These are phyloP conservation scores for Bubalus kerabau DNA, from an alignment of 2,113 vertebrate species.

Conservation along the genomic window DNA sequence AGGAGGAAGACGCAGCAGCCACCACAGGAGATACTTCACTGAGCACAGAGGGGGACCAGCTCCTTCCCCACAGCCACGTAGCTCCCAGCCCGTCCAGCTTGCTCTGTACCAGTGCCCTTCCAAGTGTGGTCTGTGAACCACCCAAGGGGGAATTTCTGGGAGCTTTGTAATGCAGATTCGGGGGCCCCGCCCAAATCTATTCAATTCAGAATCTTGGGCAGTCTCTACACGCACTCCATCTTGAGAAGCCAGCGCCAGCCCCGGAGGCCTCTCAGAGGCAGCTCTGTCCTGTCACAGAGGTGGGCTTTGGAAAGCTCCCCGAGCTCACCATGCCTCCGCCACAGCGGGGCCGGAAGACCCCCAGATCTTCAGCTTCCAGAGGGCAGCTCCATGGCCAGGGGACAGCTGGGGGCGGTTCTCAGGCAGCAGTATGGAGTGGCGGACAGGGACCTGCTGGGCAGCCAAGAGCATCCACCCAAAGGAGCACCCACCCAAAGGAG, in stretches of 20 bases:
- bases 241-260: not conserved
- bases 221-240: rapidly evolving
- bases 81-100: rapidly evolving
- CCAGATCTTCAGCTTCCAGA: not conserved
- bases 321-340: rapidly evolving
- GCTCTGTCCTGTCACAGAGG: not conserved
- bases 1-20: not conserved
- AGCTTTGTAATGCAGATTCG: not conserved
- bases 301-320: not conserved
- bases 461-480: not conserved
- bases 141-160: not conserved
- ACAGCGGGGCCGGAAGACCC: not conserved
- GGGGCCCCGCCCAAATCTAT: too few species aligned
- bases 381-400: too few species aligned
- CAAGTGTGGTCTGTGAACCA: not conserved
- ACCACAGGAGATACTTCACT: not conserved
- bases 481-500: not conserved
- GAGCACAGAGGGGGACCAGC: not conserved
- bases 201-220: not conserved
- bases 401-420: not conserved
- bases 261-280: not conserved
- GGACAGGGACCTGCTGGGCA: rapidly evolving
- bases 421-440: not conserved
- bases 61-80: rapidly evolving
- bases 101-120: not conserved